Conservation (phyloP, 2,113 vertebrate genomes). For the Orthonyx spaldingii region DNA sequence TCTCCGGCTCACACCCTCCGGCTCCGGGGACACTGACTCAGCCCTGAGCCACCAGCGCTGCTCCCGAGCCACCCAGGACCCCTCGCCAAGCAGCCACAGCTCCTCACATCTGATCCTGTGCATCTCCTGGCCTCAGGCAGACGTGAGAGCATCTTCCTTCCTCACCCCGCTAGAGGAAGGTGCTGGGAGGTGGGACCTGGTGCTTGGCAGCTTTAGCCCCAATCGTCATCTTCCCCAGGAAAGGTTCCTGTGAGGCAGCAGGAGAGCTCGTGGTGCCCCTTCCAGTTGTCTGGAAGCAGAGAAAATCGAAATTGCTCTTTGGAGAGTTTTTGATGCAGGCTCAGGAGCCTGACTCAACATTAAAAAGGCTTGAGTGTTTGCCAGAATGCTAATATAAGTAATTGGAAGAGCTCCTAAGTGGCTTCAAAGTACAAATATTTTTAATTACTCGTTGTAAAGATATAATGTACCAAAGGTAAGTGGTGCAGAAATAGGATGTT, state of each 20-base stretch:
- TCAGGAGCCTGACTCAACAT: slow-evolving; percentile 1
- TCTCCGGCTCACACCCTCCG: neutral
- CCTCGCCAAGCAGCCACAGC: neutral
- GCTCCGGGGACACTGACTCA: neutral
- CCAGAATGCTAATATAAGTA: slow-evolving; percentile 49
- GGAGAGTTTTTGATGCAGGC: neutral
- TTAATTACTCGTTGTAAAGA: slow-evolving; percentile 36
- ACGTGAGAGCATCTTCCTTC: neutral
- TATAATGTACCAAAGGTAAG: neutral
- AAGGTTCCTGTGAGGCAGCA: neutral
- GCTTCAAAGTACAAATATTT: slow-evolving; percentile 42
- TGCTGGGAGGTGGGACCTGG: neutral
- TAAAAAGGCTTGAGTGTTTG: slow-evolving; percentile 17
- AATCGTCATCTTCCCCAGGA: fast-evolving
- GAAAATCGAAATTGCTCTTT: neutral
- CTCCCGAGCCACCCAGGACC: neutral
- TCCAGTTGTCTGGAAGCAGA: neutral
- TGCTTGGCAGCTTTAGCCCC: neutral
- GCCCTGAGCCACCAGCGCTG: neutral
- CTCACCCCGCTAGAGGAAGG: neutral
- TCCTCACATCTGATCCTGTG: neutral
- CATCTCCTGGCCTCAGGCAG: neutral
- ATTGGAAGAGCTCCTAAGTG: slow-evolving; percentile 40
- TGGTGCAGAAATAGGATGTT: neutral
- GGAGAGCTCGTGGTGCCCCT: fast-evolving